Conservation (phyloP, 2,797 vertebrate genomes). For the Rhinichthys osculus region DNA sequence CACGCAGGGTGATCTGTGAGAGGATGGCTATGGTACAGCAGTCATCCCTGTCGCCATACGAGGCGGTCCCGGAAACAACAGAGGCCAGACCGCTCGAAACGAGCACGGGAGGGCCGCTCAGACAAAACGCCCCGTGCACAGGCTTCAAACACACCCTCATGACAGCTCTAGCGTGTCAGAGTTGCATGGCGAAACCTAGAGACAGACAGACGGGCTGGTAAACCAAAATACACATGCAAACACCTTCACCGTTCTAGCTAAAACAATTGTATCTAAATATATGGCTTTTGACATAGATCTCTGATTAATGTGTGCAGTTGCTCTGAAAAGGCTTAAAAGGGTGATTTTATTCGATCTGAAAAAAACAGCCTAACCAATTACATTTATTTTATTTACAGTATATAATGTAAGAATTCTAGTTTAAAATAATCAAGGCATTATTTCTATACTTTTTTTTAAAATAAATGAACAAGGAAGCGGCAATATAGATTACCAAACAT, state of each 20-base stretch:
- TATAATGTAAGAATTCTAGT: not conserved
- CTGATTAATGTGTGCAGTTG: not conserved
- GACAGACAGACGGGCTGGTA: conserved; percentile 9
- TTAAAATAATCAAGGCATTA: not conserved
- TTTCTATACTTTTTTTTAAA: not conserved
- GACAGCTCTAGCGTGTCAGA: not conserved
- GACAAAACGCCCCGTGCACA: conserved; percentile 10
- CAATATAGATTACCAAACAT: not conserved
- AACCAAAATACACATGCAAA: conserved; percentile 14
- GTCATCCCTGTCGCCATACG: conserved; percentile 39
- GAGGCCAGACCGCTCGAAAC: conserved; percentile 14
- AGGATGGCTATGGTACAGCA: conserved; percentile 37
- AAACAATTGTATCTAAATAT: not conserved
- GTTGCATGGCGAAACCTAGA: not conserved
- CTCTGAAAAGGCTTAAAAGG: not conserved
- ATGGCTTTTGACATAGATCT: not conserved
- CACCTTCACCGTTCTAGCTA: not conserved
- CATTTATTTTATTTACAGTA: not conserved
- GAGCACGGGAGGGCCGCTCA: not conserved
- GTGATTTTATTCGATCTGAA: not conserved
- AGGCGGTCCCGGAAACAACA: conserved; percentile 25
- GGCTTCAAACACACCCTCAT: conserved; percentile 22
- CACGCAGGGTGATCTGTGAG: conserved; percentile 33
- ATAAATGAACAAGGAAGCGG: not conserved
- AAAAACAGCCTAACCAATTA: not conserved